Conservation (phyloP, 2,797 vertebrate genomes). For the Threskiornis aethiopicus region DNA sequence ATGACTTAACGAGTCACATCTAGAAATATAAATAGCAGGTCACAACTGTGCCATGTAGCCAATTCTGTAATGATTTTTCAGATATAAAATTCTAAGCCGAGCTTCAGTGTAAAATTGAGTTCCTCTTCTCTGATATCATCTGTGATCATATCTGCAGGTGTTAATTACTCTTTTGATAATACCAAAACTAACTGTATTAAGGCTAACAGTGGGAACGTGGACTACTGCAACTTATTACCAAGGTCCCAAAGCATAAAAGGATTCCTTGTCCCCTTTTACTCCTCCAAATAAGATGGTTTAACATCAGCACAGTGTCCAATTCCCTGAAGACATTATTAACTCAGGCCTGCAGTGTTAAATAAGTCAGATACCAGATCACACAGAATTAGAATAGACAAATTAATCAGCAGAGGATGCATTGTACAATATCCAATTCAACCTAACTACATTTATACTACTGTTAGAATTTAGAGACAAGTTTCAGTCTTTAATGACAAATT, state of each 20-base stretch:
- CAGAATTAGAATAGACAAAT: conserved; percentile 56
- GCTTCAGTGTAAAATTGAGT: not conserved
- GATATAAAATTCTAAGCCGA: not conserved
- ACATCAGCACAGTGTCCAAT: conserved; percentile 14
- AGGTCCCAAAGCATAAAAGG: conserved; percentile 39
- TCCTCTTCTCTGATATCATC: conserved; percentile 34
- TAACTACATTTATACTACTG: not conserved
- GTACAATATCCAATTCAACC: conserved; percentile 5
- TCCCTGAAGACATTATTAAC: conserved; percentile 50
- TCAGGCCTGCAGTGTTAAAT: conserved; percentile 45
- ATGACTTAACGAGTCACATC: not conserved
- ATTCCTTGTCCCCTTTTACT: conserved; percentile 6
- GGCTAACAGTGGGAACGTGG: not conserved
- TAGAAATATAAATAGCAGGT: not conserved
- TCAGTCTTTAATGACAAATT: not conserved
- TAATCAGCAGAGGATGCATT: conserved; percentile 42
- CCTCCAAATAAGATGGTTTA: conserved; percentile 29
- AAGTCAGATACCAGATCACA: conserved; percentile 40
- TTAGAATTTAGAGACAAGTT: not conserved
- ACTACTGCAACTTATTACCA: conserved; percentile 33
- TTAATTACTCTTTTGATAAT: conserved; percentile 72
- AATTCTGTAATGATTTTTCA: not conserved
- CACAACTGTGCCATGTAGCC: not conserved
- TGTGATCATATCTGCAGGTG: conserved; percentile 48
- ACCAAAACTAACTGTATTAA: conserved; percentile 57